phyloP scores from a whole-genome alignment of 2,113 vertebrate species.

The Morone saxatilis region DNA sequence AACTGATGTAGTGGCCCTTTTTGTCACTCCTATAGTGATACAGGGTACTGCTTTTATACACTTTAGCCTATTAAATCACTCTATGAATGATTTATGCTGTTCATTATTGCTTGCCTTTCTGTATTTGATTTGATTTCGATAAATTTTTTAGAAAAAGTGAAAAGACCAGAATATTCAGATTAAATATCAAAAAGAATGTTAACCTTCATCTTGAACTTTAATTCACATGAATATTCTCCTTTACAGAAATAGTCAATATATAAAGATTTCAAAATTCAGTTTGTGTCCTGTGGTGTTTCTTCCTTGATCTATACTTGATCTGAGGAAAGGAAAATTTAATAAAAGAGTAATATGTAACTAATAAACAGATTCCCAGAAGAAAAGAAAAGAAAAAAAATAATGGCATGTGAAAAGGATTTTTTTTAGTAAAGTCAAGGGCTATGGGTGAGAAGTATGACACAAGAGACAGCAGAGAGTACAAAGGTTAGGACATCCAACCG shows the following conservation, averaged over 20 bases:
- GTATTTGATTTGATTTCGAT: constrained; percentile 3
- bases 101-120: neutral
- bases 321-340: neutral
- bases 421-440: constrained; percentile 4
- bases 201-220: neutral
- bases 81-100: constrained; percentile 7
- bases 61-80: neutral
- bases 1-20: constrained; percentile 19
- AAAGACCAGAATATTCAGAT: neutral
- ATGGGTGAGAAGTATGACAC: neutral
- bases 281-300: neutral
- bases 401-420: neutral
- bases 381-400: neutral
- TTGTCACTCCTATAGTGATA: neutral
- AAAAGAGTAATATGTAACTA: neutral
- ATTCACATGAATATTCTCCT: neutral
- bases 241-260: neutral
- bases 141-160: neutral
- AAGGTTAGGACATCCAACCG: constrained; percentile 3
- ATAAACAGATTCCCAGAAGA: neutral
- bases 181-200: neutral
- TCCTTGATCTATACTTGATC: neutral
- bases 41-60: neutral
- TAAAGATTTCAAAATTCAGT: neutral
- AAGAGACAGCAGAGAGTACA: constrained; percentile 8